Base-by-base conservation (phyloP, 1,140 invertebrate genomes). In the Drusus annulatus region DNA sequence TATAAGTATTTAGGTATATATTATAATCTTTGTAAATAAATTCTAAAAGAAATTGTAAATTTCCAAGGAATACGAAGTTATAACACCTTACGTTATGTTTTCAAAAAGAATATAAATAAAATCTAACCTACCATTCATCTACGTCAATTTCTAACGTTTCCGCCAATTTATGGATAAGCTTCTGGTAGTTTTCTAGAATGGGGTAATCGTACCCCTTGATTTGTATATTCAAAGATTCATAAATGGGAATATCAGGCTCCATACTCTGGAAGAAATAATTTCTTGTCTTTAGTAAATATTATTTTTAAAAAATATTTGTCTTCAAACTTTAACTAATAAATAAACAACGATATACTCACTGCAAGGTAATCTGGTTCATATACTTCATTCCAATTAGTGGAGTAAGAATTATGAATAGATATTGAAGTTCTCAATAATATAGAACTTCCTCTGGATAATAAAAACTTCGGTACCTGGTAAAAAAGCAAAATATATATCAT, bases 161-260 rank as follows among this genome's bases (percentile, higher is more conserved):
- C 36, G 94, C 93, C 81, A 95, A 87, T 84, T 91, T 92, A 84
- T 96, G 93, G 65, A 97, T 89, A 85, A 94, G 94, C 84, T 91
- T 92, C 86, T 95, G 95, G 86, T 93, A 97, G 84, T 88, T 93
- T 89, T 98, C 96, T 58, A 98, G 86, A 10, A 95, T 84, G 13
- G 94, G 91, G 88, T 92, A 98, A 86, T 96, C 94, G 85, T 97
- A 96, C 4, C 96, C 93, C 84, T 92, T 95, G 25, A 98, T 88
- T 89, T 95, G 93, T 50, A 98, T 89, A 87, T 96, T 95, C 17
- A 98, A 84, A 21, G 88, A 87, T 52, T 94, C 91, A 89, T 95
- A 94, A n/a, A 93, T 86, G 23, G 95, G 95, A 80, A 93, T 90
- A 85, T 93, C 92, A 0, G 93, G 90, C 86, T 93, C 92, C 84